phyloP scores from a whole-genome alignment of 2,797 vertebrate genomes.

The Fistularia commersonii region DNA sequence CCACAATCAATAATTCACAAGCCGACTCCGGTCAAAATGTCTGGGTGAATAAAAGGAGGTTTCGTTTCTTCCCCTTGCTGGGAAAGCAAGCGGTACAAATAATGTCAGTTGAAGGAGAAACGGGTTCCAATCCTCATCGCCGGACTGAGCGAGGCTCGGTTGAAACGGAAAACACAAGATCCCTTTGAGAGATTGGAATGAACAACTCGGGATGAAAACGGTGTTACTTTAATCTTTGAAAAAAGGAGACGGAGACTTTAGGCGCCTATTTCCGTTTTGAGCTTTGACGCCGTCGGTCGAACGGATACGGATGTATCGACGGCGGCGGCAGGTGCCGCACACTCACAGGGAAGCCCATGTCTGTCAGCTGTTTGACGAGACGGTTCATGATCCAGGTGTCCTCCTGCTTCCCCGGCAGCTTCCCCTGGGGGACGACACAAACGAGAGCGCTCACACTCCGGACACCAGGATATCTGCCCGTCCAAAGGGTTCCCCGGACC shows the following conservation, averaged over 20 bases:
- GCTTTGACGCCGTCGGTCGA: too few relatives aligned
- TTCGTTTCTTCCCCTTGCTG: too few relatives aligned
- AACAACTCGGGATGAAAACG: not conserved
- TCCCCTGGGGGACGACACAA: slow-evolving; percentile 71
- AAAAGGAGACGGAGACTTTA: not conserved
- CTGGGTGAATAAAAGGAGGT: too few relatives aligned
- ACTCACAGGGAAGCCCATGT: slow-evolving; percentile 97
- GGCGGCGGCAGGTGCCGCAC: not conserved
- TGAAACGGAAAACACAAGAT: too few relatives aligned
- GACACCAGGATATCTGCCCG: not conserved
- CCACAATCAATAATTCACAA: slow-evolving; percentile 1
- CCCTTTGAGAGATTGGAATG: not conserved
- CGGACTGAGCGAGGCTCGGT: too few relatives aligned
- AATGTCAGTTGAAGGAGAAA: too few relatives aligned
- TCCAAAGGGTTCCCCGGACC: not conserved
- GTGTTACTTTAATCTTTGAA: not conserved
- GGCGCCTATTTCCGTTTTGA: not conserved
- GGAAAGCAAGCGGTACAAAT: too few relatives aligned
- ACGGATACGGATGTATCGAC: too few relatives aligned
- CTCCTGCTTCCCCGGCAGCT: slow-evolving; percentile 87
- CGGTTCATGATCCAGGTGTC: slow-evolving; percentile 96
- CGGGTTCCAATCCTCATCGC: too few relatives aligned
- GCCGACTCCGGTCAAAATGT: not conserved
- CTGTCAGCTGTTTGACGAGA: slow-evolving; percentile 96
- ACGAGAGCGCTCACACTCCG: not conserved